phyloP scores from a whole-genome alignment of 37 sponge, comb jelly and placozoan genomes.

The Tethya wilhelma region DNA sequence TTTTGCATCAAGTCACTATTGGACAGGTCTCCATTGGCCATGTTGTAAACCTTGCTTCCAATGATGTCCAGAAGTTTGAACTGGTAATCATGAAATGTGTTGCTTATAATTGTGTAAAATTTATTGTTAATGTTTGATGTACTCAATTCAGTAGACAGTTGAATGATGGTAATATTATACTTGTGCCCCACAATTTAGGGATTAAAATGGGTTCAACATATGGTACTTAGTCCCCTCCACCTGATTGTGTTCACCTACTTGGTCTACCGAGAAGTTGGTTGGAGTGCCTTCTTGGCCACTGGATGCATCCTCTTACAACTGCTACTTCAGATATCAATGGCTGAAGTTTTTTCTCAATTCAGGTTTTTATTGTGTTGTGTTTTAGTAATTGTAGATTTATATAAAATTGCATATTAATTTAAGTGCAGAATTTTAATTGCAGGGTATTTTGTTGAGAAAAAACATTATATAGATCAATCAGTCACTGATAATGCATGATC shows the following conservation, averaged over 20 bases:
- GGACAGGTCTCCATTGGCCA: slow-evolving; percentile 61
- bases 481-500: no score
- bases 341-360: slow-evolving; percentile 21
- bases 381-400: no score
- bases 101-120: no score
- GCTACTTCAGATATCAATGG: slow-evolving; percentile 34
- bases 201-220: slow-evolving; percentile 50
- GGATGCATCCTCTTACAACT: slow-evolving; percentile 36
- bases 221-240: slow-evolving; percentile 57
- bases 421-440: no score
- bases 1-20: slow-evolving; percentile 40
- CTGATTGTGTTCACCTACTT: slow-evolving; percentile 50
- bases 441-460: no score
- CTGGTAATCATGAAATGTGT: no score
- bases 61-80: slow-evolving; percentile 83
- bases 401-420: no score
- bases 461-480: no score
- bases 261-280: slow-evolving; percentile 65
- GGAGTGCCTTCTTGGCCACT: slow-evolving; percentile 30
- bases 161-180: no score
- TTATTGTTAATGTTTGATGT: no score
- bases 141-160: no score
- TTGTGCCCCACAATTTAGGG: slow-evolving; percentile 35
- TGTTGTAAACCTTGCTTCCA: slow-evolving; percentile 77
- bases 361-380: no score